Percentiles rank a stretch among this genome's conserved stretches.
These are phyloP conservation scores for Noctilio leporinus DNA, from an alignment of 2,113 vertebrate species.

Conservation along the genomic window DNA sequence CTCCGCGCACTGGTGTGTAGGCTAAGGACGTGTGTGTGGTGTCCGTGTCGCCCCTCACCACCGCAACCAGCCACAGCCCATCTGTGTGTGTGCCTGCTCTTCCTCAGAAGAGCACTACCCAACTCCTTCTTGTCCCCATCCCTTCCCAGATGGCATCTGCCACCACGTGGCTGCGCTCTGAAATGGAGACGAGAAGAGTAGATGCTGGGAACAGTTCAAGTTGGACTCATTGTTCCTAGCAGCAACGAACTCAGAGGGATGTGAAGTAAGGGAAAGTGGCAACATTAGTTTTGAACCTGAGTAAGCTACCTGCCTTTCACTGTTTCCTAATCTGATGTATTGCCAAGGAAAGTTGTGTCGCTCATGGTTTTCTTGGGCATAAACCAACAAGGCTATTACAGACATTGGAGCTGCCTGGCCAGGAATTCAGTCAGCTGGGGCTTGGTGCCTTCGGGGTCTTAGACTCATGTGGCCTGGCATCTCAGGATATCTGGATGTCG, in stretches of 20 bases:
- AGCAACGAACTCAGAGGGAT: not conserved
- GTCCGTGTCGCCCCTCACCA: not conserved
- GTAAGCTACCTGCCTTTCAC: not conserved
- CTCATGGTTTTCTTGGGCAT: not conserved
- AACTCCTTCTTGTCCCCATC: not conserved
- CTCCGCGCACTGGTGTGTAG: not conserved
- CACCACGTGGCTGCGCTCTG: not conserved
- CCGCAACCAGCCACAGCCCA: not conserved
- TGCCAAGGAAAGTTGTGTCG: not conserved
- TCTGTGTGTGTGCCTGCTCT: not conserved
- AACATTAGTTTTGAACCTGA: not conserved
- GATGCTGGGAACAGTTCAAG: not conserved
- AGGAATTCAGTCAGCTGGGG: not conserved
- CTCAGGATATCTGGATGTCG: not conserved
- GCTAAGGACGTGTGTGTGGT: not conserved
- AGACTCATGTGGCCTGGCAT: not conserved
- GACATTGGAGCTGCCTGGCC: not conserved
- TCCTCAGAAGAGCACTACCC: not conserved
- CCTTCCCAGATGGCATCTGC: not conserved
- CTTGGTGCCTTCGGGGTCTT: rapidly evolving
- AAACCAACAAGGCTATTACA: not conserved
- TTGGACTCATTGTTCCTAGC: not conserved
- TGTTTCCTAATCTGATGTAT: not conserved
- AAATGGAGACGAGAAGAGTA: not conserved
- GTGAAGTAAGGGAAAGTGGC: not conserved